A percentile compares a stretch with the other conserved stretches of the same genome.
These are phyloP conservation scores for Pegoplata infirma DNA, from an alignment of 2,888 invertebrate genomes.

Conservation along the genomic window DNA sequence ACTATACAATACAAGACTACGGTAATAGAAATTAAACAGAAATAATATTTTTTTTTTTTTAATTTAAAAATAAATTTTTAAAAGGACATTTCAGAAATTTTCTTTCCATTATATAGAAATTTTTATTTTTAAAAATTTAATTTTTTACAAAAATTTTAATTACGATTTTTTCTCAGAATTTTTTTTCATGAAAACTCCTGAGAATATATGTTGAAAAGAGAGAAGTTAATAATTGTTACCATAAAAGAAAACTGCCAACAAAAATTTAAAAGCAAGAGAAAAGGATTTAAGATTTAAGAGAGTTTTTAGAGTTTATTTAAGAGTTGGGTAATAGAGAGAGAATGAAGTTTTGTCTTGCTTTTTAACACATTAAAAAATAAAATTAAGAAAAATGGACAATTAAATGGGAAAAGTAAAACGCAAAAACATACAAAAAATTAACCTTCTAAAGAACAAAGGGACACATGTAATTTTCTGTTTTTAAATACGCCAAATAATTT, in stretches of 20 bases:
- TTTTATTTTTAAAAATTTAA: neutral
- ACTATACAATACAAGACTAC: neutral
- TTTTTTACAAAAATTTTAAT: neutral
- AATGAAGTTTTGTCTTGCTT: too few relatives aligned
- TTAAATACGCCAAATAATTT: neutral
- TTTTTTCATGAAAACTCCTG: neutral
- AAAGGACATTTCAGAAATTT: neutral
- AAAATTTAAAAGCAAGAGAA: neutral
- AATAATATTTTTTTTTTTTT: neutral
- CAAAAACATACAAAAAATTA: neutral
- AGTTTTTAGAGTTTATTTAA: conserved; percentile 1
- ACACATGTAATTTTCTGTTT: too few relatives aligned
- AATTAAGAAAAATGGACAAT: neutral
- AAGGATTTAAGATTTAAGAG: neutral
- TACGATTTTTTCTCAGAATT: conserved; percentile 25
- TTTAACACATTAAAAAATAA: neutral
- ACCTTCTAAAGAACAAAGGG: too few relatives aligned
- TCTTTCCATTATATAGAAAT: neutral
- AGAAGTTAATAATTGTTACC: neutral
- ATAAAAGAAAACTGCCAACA: neutral
- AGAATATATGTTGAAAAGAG: neutral
- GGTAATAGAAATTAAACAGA: neutral
- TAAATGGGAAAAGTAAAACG: neutral
- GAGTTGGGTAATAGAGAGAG: too few relatives aligned
- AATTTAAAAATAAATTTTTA: neutral